These are phyloP conservation scores for Phaenicophaeus curvirostris DNA, from an alignment of 2,797 vertebrate species.

Conservation along the genomic window DNA sequence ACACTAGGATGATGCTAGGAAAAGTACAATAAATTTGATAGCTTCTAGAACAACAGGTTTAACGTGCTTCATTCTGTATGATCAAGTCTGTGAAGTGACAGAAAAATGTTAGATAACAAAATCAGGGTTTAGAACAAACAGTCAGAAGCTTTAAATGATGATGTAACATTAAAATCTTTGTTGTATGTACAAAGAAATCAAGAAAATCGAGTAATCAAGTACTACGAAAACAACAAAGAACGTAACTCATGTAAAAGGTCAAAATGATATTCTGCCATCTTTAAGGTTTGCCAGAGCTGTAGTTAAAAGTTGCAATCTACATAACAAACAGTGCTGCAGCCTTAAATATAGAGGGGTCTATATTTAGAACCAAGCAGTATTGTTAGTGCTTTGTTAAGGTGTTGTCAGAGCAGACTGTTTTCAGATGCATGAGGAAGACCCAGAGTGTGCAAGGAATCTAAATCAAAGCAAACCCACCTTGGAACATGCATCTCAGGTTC, in stretches of 20 bases:
- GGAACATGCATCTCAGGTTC: background rate
- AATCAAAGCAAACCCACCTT: background rate
- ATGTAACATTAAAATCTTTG: background rate
- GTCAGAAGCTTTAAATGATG: background rate
- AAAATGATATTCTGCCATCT: background rate
- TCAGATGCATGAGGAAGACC: background rate
- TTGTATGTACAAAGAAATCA: background rate
- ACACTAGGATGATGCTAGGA: background rate
- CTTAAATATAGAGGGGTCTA: background rate
- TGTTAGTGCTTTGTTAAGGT: background rate
- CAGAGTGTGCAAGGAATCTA: background rate
- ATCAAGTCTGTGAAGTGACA: background rate
- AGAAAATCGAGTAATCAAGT: background rate
- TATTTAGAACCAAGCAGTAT: background rate
- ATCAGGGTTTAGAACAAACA: background rate
- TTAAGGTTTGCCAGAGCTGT: background rate
- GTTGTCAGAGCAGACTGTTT: background rate
- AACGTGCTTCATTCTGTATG: background rate
- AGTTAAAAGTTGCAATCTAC: background rate
- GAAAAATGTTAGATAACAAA: background rate
- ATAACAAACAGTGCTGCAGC: background rate
- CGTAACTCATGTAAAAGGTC: background rate
- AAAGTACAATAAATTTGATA: background rate
- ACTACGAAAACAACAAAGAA: background rate
- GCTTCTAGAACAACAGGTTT: background rate